These are phyloP conservation scores for Gobionotothen gibberifrons DNA, from an alignment of 2,797 vertebrate genomes.

Conservation along the genomic window DNA sequence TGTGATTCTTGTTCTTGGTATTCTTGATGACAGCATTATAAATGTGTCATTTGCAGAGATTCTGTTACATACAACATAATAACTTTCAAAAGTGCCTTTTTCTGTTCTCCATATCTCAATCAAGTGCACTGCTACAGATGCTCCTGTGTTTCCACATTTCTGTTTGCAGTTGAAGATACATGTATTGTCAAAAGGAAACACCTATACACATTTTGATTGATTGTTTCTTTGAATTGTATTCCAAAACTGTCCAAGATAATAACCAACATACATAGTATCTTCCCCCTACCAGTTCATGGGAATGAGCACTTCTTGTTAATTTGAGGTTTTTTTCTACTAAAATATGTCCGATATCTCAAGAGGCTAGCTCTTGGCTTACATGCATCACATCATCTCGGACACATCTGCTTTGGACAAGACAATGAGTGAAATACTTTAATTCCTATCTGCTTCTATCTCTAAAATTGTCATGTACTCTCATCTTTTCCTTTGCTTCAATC, in stretches of 20 bases:
- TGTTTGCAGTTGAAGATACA: slow-evolving; percentile 28
- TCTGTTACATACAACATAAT: not conserved
- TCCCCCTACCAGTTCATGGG: slow-evolving; percentile 45
- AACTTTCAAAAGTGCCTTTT: not conserved
- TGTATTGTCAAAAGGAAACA: slow-evolving; percentile 2
- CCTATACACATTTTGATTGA: not conserved
- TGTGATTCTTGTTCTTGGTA: slow-evolving; percentile 5
- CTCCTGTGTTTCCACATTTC: slow-evolving; percentile 31
- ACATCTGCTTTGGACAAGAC: slow-evolving; percentile 64
- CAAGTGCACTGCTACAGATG: slow-evolving; percentile 37
- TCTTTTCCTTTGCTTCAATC: slow-evolving; percentile 47
- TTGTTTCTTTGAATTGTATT: slow-evolving; percentile 9
- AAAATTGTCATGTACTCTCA: slow-evolving; percentile 46
- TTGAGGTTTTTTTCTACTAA: slow-evolving; percentile 45
- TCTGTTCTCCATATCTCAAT: not conserved
- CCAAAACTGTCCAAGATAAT: slow-evolving; percentile 30
- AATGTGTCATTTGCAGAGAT: slow-evolving; percentile 1
- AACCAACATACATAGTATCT: slow-evolving; percentile 39
- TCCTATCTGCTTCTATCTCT: slow-evolving; percentile 58
- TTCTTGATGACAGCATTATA: too few relatives aligned
- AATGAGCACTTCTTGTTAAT: slow-evolving; percentile 54
- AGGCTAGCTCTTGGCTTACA: slow-evolving; percentile 43
- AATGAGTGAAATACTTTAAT: slow-evolving; percentile 51
- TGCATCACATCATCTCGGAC: slow-evolving; percentile 55
- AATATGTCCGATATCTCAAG: slow-evolving; percentile 42